Evolutionary conservation across 2,113 vertebrate species (phyloP).

Genomic region (Amia ocellicauda): DNA sequence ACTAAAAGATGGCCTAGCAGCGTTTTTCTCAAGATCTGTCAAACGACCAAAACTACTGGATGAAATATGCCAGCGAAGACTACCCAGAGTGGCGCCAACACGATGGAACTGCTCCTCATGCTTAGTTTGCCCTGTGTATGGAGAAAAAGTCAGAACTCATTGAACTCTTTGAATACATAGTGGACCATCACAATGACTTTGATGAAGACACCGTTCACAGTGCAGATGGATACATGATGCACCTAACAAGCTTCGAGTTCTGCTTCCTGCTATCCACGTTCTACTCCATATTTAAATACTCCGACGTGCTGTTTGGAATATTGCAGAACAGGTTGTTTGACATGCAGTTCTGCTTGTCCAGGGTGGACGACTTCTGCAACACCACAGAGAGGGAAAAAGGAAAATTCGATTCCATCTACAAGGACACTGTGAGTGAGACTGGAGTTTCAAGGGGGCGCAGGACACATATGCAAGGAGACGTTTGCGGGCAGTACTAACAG

Average conservation of each 20-base stretch:
- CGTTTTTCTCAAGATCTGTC: no score
- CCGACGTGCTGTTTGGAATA: not conserved
- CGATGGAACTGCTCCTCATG: no score
- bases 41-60: no score
- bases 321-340: not conserved
- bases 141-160: not conserved
- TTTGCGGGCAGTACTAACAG: not conserved
- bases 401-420: slow-evolving; percentile 3
- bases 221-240: not conserved
- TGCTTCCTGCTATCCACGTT: slow-evolving; percentile 7
- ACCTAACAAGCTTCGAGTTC: slow-evolving; percentile 8
- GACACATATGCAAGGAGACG: not conserved
- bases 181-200: not conserved
- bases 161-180: not conserved
- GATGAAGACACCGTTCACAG: not conserved
- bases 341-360: no score
- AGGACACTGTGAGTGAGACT: not conserved
- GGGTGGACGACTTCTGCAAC: not conserved
- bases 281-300: slow-evolving; percentile 5
- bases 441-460: no score
- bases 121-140: not conserved
- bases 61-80: no score
- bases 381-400: not conserved
- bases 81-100: no score
- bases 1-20: no score